Conservation (phyloP, 2,113 vertebrate genomes). For the Megalops atlanticus region DNA sequence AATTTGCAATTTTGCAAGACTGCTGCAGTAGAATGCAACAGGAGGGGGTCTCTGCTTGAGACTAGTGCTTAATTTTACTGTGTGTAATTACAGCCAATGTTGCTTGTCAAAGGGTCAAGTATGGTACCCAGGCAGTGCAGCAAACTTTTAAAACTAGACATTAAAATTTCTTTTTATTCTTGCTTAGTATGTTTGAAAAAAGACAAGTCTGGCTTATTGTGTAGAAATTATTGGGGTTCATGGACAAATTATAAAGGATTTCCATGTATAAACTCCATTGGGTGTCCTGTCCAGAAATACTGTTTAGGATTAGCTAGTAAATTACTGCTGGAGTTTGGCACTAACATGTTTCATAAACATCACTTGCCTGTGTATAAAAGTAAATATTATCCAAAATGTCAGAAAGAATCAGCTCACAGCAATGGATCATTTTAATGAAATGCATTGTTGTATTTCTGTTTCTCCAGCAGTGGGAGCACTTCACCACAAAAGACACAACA, state of each 20-base stretch:
- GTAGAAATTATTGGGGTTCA: background rate
- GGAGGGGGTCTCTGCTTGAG: background rate
- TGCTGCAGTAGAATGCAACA: too few relatives aligned
- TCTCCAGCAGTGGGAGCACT: slow-evolving; percentile 4
- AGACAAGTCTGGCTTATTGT: too few relatives aligned
- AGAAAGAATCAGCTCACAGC: background rate
- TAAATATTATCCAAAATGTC: background rate
- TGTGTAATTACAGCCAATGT: background rate
- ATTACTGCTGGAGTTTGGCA: too few relatives aligned
- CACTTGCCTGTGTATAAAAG: background rate
- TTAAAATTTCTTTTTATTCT: too few relatives aligned
- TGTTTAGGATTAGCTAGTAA: too few relatives aligned
- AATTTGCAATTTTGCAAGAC: too few relatives aligned
- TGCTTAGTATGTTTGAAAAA: too few relatives aligned
- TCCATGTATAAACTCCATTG: too few relatives aligned
- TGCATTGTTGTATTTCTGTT: background rate
- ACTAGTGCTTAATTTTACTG: background rate
- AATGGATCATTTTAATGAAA: background rate
- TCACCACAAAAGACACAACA: background rate
- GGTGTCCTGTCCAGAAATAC: too few relatives aligned
- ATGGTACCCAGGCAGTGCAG: background rate
- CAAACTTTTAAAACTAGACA: background rate
- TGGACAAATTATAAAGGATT: background rate
- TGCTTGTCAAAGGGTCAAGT: background rate
- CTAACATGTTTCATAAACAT: background rate